Conservation (phyloP, 1,140 invertebrate genomes). For the Eufriesea mexicana region DNA sequence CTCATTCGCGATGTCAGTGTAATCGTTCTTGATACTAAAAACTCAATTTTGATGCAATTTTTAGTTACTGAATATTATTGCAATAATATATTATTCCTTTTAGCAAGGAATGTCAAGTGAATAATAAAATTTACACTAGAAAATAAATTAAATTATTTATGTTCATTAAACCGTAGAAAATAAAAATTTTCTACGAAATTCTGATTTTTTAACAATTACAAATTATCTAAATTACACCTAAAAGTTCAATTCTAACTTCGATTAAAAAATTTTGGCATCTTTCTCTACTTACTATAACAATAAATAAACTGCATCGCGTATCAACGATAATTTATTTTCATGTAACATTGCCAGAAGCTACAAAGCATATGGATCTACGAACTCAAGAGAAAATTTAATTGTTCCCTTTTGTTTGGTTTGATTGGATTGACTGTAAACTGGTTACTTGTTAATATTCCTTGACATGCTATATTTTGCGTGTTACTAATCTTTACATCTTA, state of each 20-base stretch:
- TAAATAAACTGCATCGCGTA: not conserved
- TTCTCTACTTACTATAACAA: not conserved
- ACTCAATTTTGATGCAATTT: not conserved
- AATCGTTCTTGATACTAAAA: not conserved
- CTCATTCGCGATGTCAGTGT: not conserved
- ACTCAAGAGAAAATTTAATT: not conserved
- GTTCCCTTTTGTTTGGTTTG: constrained; percentile 1
- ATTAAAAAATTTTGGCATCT: constrained; percentile 20
- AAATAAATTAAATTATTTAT: not conserved
- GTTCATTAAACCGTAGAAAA: not conserved
- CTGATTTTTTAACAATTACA: not conserved
- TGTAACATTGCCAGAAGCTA: constrained; percentile 20
- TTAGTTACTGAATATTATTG: no score
- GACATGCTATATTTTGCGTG: not conserved
- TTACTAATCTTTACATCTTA: not conserved
- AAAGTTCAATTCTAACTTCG: not conserved
- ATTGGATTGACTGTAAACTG: no score
- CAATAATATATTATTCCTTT: constrained; percentile 3
- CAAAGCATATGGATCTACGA: not conserved
- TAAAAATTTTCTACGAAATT: not conserved
- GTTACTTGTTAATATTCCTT: constrained; percentile 10
- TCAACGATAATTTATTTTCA: constrained; percentile 14
- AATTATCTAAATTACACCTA: not conserved
- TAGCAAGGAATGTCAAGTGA: not conserved
- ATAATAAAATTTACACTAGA: not conserved